Percentiles rank a stretch among this genome's conserved stretches.
Conservation (phyloP, 2,113 vertebrate species). For the Prochilodus magdalenae region DNA sequence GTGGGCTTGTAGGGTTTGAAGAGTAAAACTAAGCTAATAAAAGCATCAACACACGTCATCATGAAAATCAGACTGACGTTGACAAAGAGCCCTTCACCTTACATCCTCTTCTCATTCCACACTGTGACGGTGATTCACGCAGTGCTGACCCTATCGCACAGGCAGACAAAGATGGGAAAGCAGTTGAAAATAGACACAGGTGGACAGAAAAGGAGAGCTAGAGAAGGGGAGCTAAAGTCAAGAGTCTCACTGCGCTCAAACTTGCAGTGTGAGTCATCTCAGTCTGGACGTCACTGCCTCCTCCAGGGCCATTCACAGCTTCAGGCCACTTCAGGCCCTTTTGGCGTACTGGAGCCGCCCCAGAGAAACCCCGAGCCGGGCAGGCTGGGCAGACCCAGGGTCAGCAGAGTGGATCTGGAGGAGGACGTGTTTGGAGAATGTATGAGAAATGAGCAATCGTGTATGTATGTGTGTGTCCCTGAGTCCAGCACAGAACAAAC, state of each 20-base stretch:
- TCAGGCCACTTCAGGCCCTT: conserved; percentile 8
- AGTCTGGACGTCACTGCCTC: conserved; percentile 52
- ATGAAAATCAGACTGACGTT: conserved; percentile 3
- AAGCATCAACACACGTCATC: neutral
- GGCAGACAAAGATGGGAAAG: neutral
- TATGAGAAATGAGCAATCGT: neutral
- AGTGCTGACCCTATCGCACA: conserved; percentile 23
- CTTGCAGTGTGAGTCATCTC: conserved; percentile 45
- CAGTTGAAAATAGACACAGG: neutral
- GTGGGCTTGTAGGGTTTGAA: neutral
- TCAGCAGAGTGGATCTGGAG: conserved; percentile 31
- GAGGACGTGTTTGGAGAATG: conserved; percentile 15
- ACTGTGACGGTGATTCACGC: conserved; percentile 11
- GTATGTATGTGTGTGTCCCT: conserved; percentile 14
- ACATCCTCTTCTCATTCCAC: conserved; percentile 5
- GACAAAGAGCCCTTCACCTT: conserved; percentile 27
- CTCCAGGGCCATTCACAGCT: conserved; percentile 43
- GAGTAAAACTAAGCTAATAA: neutral
- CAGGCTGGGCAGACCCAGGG: conserved; percentile 11
- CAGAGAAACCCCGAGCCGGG: neutral
- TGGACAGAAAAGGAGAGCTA: conserved; percentile 27
- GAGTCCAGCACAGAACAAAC: neutral
- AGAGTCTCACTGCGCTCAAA: conserved; percentile 35
- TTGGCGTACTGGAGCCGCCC: neutral
- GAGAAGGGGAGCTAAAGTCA: conserved; percentile 39